phyloP scores from a whole-genome alignment of 1,140 invertebrate genomes.

The Camponotus vicinus region DNA sequence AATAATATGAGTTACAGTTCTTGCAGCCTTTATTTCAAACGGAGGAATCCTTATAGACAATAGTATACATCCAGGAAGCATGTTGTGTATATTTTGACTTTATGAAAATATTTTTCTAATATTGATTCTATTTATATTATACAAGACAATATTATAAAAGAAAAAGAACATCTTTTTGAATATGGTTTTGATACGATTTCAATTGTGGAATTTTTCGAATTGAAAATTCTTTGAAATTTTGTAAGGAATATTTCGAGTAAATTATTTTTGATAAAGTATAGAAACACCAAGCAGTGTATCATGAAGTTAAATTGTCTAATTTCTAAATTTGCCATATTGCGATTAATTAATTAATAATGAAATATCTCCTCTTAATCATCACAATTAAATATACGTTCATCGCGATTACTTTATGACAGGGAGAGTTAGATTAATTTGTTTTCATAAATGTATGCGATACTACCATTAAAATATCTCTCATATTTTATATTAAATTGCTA shows the following conservation, averaged over 20 bases:
- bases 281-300: neutral
- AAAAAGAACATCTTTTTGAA: neutral
- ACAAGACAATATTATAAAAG: neutral
- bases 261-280: neutral
- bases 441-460: neutral
- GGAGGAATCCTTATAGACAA: slow-evolving; percentile 60
- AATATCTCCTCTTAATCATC: neutral
- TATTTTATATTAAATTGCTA: too few species aligned
- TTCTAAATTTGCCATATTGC: neutral
- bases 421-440: neutral
- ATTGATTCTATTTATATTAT: neutral
- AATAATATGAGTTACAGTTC: slow-evolving; percentile 23
- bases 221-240: neutral
- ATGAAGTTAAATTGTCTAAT: neutral
- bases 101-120: neutral
- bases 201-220: neutral
- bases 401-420: neutral
- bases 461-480: neutral
- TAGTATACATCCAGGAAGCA: slow-evolving; percentile 54
- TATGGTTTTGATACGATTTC: neutral
- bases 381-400: neutral
- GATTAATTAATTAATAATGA: neutral
- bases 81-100: slow-evolving; percentile 2
- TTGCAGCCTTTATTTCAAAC: slow-evolving; percentile 46
- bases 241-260: neutral